A percentile compares a stretch with the other conserved stretches of the same genome.
phyloP scores from a whole-genome alignment of 2,888 invertebrate genomes.

The Pandemis cinnamomeana region DNA sequence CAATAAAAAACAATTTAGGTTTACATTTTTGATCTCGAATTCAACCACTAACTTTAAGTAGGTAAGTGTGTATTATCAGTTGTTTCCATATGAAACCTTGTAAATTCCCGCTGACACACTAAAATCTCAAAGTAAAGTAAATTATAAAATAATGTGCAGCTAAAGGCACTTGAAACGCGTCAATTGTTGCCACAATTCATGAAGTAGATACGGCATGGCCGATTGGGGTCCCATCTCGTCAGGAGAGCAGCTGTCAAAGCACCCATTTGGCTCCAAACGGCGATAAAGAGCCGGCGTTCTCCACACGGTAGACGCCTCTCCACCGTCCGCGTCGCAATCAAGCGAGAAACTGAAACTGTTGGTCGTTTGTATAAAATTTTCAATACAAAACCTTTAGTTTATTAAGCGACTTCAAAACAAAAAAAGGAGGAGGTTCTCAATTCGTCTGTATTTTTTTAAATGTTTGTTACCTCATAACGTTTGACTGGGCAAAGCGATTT shows the following conservation, averaged over 20 bases:
- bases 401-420: no score
- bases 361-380: not conserved
- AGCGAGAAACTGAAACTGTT: not conserved
- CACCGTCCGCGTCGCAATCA: not conserved
- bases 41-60: not conserved
- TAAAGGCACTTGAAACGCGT: no score
- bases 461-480: no score
- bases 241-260: conserved; percentile 24
- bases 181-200: not conserved
- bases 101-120: no score
- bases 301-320: conserved; percentile 1
- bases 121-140: no score
- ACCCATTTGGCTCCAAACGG: not conserved
- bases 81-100: no score
- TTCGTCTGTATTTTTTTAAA: no score
- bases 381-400: not conserved
- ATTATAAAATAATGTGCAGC: not conserved
- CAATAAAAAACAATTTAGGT: no score
- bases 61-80: no score
- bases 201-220: not conserved
- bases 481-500: no score
- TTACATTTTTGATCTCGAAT: not conserved
- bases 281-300: conserved; percentile 16
- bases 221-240: conserved; percentile 9
- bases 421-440: no score